A percentile compares a stretch with the other conserved stretches of the same genome.
Conservation (phyloP, 2,797 vertebrate species). For the Mormyrops boulengeri region DNA sequence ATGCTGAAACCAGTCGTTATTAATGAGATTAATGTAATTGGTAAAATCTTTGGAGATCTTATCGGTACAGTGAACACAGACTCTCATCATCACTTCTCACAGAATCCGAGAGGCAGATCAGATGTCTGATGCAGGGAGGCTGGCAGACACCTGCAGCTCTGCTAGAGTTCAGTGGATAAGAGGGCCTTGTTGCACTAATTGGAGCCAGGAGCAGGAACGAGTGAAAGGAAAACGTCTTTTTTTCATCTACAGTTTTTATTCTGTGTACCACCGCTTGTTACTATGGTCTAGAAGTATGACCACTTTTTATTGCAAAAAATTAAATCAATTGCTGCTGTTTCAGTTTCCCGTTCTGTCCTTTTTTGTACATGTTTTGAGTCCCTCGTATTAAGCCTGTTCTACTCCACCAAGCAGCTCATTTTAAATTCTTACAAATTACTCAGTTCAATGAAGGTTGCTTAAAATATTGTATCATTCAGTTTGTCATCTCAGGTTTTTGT, state of each 20-base stretch:
- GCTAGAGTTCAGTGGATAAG: constrained; percentile 55
- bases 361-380: not conserved
- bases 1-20: not conserved
- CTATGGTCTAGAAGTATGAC: not conserved
- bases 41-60: not conserved
- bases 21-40: not conserved
- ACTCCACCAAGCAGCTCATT: not conserved
- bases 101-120: not conserved
- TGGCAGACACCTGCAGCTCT: constrained; percentile 63
- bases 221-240: not conserved
- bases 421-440: not conserved
- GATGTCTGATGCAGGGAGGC: not conserved
- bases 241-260: not conserved
- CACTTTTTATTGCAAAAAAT: not conserved
- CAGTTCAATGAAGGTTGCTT: not conserved
- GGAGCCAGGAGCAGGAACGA: constrained; percentile 28
- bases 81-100: not conserved
- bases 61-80: not conserved
- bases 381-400: not conserved
- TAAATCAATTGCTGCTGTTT: not conserved
- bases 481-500: not conserved
- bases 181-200: constrained; percentile 51
- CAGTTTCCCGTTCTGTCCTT: not conserved
- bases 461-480: not conserved
- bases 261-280: not conserved